Evolutionary conservation across 2,888 invertebrate species (phyloP).

Genomic region (Acanthosepion esculentum): DNA sequence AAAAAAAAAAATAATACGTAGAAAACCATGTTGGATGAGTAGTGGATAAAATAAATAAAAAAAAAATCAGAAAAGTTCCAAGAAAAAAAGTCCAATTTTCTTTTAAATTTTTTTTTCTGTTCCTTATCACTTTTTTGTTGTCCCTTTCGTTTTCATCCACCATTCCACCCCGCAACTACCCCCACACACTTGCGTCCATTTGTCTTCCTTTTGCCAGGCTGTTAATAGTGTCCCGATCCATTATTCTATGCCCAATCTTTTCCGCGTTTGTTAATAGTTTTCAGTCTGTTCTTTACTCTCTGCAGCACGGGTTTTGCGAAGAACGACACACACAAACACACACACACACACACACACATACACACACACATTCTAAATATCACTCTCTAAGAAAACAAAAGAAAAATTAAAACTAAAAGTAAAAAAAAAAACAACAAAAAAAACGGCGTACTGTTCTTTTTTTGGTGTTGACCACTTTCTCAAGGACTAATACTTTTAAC

Average conservation of each 20-base stretch:
- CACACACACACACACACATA: not conserved
- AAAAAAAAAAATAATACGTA: not conserved
- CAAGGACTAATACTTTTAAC: too few species aligned
- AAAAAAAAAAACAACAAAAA: too few species aligned
- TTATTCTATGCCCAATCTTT: not conserved
- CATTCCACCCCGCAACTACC: too few species aligned
- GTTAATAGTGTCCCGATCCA: not conserved
- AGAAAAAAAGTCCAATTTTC: slow-evolving; percentile 15
- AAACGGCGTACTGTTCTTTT: too few species aligned
- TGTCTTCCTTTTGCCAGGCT: not conserved
- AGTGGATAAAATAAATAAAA: not conserved
- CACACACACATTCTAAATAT: not conserved
- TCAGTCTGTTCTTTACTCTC: not conserved
- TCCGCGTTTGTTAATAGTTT: not conserved
- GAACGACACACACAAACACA: not conserved
- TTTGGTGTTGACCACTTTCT: too few species aligned
- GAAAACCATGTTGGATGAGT: not conserved
- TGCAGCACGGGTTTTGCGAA: not conserved
- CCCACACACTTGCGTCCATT: not conserved
- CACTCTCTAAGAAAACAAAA: too few species aligned
- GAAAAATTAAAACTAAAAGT: too few species aligned
- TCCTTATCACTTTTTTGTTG: not conserved
- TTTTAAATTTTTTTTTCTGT: not conserved
- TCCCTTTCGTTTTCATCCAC: not conserved
- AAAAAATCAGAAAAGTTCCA: not conserved